Percentiles rank a stretch among this genome's conserved stretches.
These are phyloP conservation scores for Glaucomys volans DNA, from an alignment of 2,113 vertebrate species.

Conservation along the genomic window DNA sequence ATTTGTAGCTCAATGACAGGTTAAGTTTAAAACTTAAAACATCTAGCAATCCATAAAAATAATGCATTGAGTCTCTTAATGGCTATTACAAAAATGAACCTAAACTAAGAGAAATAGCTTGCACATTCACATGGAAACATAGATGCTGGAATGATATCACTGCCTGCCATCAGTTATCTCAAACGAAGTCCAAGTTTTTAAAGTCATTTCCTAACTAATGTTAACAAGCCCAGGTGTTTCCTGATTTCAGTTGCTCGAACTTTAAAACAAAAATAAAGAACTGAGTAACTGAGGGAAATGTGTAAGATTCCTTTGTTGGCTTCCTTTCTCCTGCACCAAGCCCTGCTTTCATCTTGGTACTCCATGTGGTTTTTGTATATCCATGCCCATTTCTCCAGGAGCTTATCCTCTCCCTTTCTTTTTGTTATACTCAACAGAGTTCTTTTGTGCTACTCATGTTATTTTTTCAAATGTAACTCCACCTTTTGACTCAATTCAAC, in stretches of 20 bases:
- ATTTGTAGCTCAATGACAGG: constrained; percentile 25
- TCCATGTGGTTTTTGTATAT: neutral
- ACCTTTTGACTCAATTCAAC: neutral
- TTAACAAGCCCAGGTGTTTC: constrained; percentile 83
- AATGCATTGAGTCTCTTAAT: neutral
- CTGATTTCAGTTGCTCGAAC: constrained; percentile 80
- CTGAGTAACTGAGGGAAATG: constrained; percentile 71
- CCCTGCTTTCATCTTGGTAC: constrained; percentile 40
- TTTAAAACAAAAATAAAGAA: constrained; percentile 39
- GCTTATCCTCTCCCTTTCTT: neutral
- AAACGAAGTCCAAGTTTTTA: constrained; percentile 75
- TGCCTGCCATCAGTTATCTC: constrained; percentile 72
- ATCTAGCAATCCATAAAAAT: constrained; percentile 7
- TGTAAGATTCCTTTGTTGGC: constrained; percentile 79
- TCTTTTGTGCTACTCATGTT: neutral
- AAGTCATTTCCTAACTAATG: constrained; percentile 83
- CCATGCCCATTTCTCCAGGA: neutral
- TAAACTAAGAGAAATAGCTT: constrained; percentile 49
- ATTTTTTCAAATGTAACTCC: neutral
- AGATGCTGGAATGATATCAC: constrained; percentile 57
- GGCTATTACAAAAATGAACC: constrained; percentile 48
- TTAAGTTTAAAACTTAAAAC: constrained; percentile 54
- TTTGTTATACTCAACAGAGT: neutral
- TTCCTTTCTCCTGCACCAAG: constrained; percentile 63
- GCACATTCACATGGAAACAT: constrained; percentile 27